Conservation (phyloP, 2,888 invertebrate genomes). For the Patella ulyssiponensis region DNA sequence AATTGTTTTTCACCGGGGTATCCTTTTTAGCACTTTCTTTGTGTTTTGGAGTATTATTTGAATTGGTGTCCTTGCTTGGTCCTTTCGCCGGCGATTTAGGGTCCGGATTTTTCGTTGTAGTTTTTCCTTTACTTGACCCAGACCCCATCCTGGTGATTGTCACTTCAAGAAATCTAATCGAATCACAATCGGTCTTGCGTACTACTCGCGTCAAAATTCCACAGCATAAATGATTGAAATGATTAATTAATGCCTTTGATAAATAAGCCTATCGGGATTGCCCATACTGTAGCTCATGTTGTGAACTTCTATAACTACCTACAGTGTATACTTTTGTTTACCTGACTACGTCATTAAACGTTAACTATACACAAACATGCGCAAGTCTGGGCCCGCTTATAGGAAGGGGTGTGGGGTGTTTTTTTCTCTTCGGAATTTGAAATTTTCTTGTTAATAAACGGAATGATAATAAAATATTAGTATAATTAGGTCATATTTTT, state of each 20-base stretch:
- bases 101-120: background rate
- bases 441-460: too few species aligned
- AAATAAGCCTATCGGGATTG: too few species aligned
- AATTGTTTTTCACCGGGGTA: constrained; percentile 2
- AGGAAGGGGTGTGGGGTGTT: too few species aligned
- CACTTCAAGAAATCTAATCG: constrained; percentile 31
- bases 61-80: background rate
- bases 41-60: background rate
- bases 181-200: constrained; percentile 35
- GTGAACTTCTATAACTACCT: too few species aligned
- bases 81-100: background rate
- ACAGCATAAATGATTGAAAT: background rate
- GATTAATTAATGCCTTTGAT: too few species aligned
- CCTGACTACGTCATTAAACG: constrained; percentile 9
- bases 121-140: background rate
- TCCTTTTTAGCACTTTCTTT: background rate
- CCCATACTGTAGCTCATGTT: too few species aligned
- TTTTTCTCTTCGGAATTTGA: too few species aligned
- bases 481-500: too few species aligned
- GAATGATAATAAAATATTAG: too few species aligned
- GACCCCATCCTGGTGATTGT: background rate
- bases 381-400: too few species aligned
- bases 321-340: background rate
- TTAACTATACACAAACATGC: too few species aligned
- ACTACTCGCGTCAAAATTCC: background rate